Percentiles rank a stretch among this genome's conserved stretches.
phyloP scores from a whole-genome alignment of 37 sponge, comb jelly and placozoan species.

The Ianthella basta region DNA sequence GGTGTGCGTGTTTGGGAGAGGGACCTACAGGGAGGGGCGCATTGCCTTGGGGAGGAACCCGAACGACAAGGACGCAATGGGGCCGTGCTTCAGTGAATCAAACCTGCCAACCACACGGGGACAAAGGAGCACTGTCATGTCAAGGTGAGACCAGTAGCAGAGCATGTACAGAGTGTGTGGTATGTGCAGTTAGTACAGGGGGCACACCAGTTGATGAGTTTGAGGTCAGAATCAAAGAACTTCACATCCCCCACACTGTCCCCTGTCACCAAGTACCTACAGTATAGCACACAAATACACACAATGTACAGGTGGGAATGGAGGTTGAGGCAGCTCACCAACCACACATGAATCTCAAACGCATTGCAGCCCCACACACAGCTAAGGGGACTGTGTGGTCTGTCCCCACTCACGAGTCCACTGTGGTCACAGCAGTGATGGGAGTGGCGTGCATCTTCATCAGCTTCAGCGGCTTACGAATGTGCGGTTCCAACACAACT shows the following conservation, averaged over 20 bases:
- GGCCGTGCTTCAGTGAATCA: conserved; percentile 52
- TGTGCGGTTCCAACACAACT: conserved; percentile 28
- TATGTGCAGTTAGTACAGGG: neutral
- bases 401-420: conserved; percentile 33
- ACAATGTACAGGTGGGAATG: conserved; percentile 7
- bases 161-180: neutral
- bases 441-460: conserved; percentile 70
- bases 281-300: too few relatives aligned
- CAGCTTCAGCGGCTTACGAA: conserved; percentile 64
- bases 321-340: neutral
- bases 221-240: conserved; percentile 86
- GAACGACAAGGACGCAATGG: conserved; percentile 85
- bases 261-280: conserved; percentile 80
- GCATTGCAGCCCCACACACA: too few relatives aligned
- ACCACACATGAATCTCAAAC: too few relatives aligned
- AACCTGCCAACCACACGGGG: conserved; percentile 35
- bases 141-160: too few relatives aligned
- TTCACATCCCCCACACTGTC: conserved; percentile 79
- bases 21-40: neutral
- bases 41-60: conserved; percentile 45
- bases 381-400: too few relatives aligned
- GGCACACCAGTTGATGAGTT: conserved; percentile 85
- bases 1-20: neutral
- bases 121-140: neutral
- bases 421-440: conserved; percentile 62